A percentile compares a stretch with the other conserved stretches of the same genome.
These are phyloP conservation scores for Ceraclea dissimilis DNA, from an alignment of 2,888 invertebrate genomes.

Conservation along the genomic window DNA sequence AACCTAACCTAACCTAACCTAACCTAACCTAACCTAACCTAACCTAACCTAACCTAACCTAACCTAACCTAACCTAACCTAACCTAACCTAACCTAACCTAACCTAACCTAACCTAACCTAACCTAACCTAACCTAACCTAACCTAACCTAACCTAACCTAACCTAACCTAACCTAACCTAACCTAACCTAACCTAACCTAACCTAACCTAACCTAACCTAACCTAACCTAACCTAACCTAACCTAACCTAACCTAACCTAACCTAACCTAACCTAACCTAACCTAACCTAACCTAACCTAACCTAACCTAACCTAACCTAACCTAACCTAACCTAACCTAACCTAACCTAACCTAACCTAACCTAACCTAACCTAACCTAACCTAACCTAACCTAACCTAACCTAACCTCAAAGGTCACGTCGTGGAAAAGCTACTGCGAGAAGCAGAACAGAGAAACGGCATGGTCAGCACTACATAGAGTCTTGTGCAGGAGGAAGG, in stretches of 20 bases:
- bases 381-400: conserved; percentile 4
- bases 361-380: conserved; percentile 15
- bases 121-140: conserved; percentile 18
- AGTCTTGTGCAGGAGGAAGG: too few species aligned
- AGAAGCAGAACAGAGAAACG: too few species aligned
- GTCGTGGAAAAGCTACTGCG: too few species aligned
- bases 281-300: conserved; percentile 21
- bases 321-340: conserved; percentile 2
- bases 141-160: conserved; percentile 25
- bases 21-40: conserved; percentile 19
- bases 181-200: conserved; percentile 26
- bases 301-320: conserved; percentile 7
- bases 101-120: conserved; percentile 18
- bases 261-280: conserved; percentile 18
- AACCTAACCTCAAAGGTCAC: conserved; percentile 22
- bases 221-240: conserved; percentile 25
- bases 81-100: conserved; percentile 18
- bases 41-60: conserved; percentile 22
- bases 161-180: conserved; percentile 25
- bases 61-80: conserved; percentile 21
- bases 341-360: conserved; percentile 2
- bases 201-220: conserved; percentile 26
- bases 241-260: conserved; percentile 22
- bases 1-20: conserved; percentile 22
- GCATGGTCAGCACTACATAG: too few species aligned